phyloP scores from a whole-genome alignment of 92 coral and sea anemone genomes.

The Anthopleura xanthogrammica region DNA sequence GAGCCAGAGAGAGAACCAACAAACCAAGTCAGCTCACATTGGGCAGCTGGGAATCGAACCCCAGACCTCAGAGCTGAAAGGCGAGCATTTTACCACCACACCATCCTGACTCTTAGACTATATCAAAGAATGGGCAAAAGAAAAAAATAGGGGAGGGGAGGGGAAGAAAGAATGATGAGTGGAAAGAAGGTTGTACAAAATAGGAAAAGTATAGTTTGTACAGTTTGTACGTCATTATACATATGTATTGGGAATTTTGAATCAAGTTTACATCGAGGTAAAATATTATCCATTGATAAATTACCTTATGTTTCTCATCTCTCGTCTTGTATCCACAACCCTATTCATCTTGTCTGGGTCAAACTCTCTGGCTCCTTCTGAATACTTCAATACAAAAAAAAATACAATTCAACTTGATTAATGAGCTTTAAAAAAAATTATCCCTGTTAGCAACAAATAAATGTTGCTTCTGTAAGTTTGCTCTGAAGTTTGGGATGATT shows the following conservation, averaged over 20 bases:
- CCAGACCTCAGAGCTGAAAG: too few species aligned
- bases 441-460: too few species aligned
- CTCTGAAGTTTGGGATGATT: too few species aligned
- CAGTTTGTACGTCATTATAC: not conserved
- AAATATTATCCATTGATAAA: not conserved
- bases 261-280: not conserved
- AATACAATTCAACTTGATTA: not conserved
- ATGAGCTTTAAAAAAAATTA: not conserved
- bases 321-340: slow-evolving; percentile 64
- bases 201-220: not conserved
- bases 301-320: slow-evolving; percentile 58
- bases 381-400: slow-evolving; percentile 28
- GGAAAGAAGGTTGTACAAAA: not conserved
- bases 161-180: not conserved
- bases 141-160: not conserved
- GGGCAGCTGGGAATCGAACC: too few species aligned
- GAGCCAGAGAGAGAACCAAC: too few species aligned
- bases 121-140: not conserved
- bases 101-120: too few species aligned
- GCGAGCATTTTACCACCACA: too few species aligned
- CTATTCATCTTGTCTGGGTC: slow-evolving; percentile 70
- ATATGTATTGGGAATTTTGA: not conserved
- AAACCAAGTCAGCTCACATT: too few species aligned
- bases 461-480: too few species aligned
- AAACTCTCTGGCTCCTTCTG: slow-evolving; percentile 61